Base-by-base conservation (phyloP, 2,888 invertebrate genomes). In the Sericinus montela region DNA sequence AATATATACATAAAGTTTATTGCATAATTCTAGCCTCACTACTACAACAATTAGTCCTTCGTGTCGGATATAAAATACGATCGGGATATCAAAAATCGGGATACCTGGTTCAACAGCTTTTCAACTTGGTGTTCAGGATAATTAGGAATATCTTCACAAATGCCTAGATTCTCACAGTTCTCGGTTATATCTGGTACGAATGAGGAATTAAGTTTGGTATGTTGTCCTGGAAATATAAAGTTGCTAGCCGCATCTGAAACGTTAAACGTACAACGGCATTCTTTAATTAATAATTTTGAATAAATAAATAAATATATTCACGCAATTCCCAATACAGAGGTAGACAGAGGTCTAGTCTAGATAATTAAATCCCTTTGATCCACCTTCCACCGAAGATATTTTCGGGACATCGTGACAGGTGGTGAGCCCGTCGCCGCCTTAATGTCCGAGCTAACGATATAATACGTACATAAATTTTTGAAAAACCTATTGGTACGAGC, bases 101-200 rank as follows among this genome's bases (percentile, higher is more conserved):
- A 58, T 54, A 77, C 83, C 55, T 69, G 36, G 8, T 53, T 45
- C 15, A 81, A 56, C 7, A 80, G 48, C 28, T 51, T 53, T 1
- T 58, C 51, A 8, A 74, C 70, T 6, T 62, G 52, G 0, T 77
- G 69, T 6, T 60, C 57, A 1, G 82, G 84, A 49, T 84, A 81
- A 44, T 77, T 69, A 0, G 72, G 72, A 1, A 80, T 55, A 5
- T 69, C 56, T 25, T 75, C 78, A 52, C 85, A 85, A 9, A 39
- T 28, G 13, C 39, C 76, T 1, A 63, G 43, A 5, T 49, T 57
- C 42, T 55, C 60, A 48, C 84, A 83, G 4, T 72, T 55, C 0
- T 62, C 57, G 0, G 74, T 65, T 2, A 77, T 59, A 3, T 14
- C 25, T 10, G 49, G 49, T 44, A 19, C 19, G 29, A 45, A 49